Percentiles rank a stretch among this genome's conserved stretches.
These are phyloP conservation scores for Brachirus orientalis DNA, from an alignment of 2,113 vertebrate species.

Conservation along the genomic window DNA sequence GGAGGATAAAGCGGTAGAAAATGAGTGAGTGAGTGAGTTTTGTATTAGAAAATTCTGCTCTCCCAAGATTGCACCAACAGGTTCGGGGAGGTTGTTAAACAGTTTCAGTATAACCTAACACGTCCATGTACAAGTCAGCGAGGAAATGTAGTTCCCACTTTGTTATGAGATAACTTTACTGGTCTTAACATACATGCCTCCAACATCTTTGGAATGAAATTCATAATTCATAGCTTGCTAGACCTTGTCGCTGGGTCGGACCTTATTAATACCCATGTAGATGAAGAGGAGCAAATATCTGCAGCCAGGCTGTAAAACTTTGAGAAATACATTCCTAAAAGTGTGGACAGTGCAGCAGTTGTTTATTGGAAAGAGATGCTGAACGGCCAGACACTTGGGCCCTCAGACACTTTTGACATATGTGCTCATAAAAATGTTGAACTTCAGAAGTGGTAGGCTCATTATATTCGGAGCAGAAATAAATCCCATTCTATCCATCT, in stretches of 20 bases:
- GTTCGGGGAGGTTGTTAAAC: too few relatives aligned
- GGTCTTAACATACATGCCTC: background rate
- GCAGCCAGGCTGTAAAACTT: background rate
- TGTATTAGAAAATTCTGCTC: too few relatives aligned
- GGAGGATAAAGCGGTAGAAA: too few relatives aligned
- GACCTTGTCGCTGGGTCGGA: background rate
- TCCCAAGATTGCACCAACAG: too few relatives aligned
- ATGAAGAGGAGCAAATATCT: background rate
- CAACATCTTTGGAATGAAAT: background rate
- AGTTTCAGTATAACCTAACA: too few relatives aligned
- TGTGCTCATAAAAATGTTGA: background rate
- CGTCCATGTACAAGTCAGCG: too few relatives aligned
- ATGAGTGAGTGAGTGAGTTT: too few relatives aligned
- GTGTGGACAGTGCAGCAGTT: background rate
- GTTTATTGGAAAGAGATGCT: too few relatives aligned
- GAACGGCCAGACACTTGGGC: too few relatives aligned
- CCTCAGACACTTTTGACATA: too few relatives aligned
- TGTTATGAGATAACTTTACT: background rate
- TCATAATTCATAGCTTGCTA: background rate
- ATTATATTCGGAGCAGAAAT: slow-evolving; percentile 4
- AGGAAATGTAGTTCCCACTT: background rate
- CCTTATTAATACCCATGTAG: background rate
- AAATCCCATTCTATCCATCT: too few relatives aligned
- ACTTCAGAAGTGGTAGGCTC: background rate
- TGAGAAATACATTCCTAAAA: background rate